Evolutionary conservation across 2,113 vertebrate genomes (phyloP), one percentile per base, ranked within the genome.

Genomic region (Ameiurus melas): DNA sequence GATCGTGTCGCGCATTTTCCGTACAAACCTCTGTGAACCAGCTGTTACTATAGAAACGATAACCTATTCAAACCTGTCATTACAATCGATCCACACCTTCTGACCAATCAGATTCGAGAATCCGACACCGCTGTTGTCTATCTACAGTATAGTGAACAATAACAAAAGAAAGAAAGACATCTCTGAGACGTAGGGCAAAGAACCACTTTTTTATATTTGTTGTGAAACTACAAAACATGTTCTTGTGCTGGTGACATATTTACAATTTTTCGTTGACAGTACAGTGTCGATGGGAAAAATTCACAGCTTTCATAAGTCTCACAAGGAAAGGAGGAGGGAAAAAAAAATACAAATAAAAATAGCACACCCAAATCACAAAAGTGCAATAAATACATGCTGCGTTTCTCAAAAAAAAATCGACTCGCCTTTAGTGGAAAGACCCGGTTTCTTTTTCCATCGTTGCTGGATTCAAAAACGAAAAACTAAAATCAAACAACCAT

Each of bases 221-320:
- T 95, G 95, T 95, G 94, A 96, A 95, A 94, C 95, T 96, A 96
- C 94, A 96, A 96, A 96, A 96, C 93, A 95, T 93, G 90, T 90
- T 91, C 89, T 92, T 94, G 93, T 95, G 95, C 95, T 96, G 94
- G 94, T 96, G 94, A 95, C 92, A 94, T 96, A 96, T 96, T 94
- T 96, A 96, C 96, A 96, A 90, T 93, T 95, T 93, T 93, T 94
- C 92, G 92, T 94, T 87, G 92, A 95, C 94, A 94, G 90, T 93
- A 94, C 94, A 95, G 93, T 94, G 94, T 95, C 93, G 90, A 93
- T 94, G 94, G 95, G 94, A 94, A 93, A 93, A 95, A 96, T 96
- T 96, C 96, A 96, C 95, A 96, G 96, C 94, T 96, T 96, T 94
- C 93, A 88, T 92, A 93, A 95, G 90, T 94, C 91, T 94, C 87